Conservation (phyloP, 2,113 vertebrate species). For the Pangasianodon hypophthalmus region DNA sequence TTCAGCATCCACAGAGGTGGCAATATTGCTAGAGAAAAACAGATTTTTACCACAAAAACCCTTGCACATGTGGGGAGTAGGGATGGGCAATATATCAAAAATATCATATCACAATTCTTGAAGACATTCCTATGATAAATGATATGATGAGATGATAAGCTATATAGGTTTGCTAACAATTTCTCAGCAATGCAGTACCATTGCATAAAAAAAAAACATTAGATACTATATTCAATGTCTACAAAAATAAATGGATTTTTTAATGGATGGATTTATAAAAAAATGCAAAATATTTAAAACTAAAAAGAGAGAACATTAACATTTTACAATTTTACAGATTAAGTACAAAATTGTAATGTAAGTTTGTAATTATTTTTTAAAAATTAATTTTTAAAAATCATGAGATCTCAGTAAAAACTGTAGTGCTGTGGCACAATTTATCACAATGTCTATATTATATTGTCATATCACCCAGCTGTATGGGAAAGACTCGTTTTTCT, state of each 20-base stretch:
- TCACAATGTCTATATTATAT: neutral
- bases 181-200: neutral
- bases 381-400: no score
- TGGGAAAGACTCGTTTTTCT: neutral
- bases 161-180: neutral
- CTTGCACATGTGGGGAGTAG: neutral
- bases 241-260: neutral
- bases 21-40: neutral
- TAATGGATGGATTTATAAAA: neutral
- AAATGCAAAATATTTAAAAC: no score
- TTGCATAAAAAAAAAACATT: neutral
- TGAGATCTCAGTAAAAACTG: no score
- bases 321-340: neutral
- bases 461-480: neutral
- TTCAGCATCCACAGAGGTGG: neutral
- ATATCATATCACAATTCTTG: neutral
- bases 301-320: neutral
- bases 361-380: no score
- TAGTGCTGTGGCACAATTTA: no score
- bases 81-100: neutral
- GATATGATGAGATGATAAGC: neutral
- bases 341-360: no score
- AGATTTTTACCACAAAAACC: neutral
- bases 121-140: neutral
- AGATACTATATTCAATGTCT: neutral